These are phyloP conservation scores for Oncopeltus fasciatus DNA, from an alignment of 1,140 invertebrate species.

Conservation along the genomic window DNA sequence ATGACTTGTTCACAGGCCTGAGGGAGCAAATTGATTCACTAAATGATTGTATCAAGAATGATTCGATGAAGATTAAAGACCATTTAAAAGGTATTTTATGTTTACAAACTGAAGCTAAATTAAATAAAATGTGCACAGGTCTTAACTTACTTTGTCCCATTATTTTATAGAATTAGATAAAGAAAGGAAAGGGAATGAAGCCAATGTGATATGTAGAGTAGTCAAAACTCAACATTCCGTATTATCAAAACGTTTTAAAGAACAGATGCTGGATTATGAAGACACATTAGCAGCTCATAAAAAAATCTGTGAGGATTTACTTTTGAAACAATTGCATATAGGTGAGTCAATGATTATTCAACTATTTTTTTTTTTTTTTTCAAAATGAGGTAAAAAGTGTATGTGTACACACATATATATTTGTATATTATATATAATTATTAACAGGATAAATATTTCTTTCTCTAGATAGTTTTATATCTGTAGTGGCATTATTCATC, in stretches of 20 bases:
- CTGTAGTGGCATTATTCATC: no score
- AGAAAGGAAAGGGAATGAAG: constrained; percentile 1
- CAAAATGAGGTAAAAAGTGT: no score
- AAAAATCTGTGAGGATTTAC: constrained; percentile 10
- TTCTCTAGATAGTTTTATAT: no score
- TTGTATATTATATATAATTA: no score
- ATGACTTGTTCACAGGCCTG: background rate
- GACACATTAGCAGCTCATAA: constrained; percentile 1
- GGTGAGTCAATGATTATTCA: background rate
- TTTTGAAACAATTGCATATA: constrained; percentile 15
- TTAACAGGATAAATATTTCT: no score
- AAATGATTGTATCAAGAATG: background rate
- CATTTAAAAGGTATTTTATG: background rate
- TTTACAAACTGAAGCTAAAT: background rate
- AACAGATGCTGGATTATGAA: constrained; percentile 8
- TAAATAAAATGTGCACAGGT: background rate
- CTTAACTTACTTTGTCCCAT: background rate
- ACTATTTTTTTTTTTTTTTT: background rate
- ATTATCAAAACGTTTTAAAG: constrained; percentile 2
- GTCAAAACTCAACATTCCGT: constrained; percentile 8
- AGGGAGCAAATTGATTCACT: background rate
- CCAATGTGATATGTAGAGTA: constrained; percentile 23
- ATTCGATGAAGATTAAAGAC: background rate
- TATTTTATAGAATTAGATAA: constrained; percentile 4
- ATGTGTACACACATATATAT: no score